Conservation (phyloP, 2,797 vertebrate species). For the Rhinatrema bivittatum region DNA sequence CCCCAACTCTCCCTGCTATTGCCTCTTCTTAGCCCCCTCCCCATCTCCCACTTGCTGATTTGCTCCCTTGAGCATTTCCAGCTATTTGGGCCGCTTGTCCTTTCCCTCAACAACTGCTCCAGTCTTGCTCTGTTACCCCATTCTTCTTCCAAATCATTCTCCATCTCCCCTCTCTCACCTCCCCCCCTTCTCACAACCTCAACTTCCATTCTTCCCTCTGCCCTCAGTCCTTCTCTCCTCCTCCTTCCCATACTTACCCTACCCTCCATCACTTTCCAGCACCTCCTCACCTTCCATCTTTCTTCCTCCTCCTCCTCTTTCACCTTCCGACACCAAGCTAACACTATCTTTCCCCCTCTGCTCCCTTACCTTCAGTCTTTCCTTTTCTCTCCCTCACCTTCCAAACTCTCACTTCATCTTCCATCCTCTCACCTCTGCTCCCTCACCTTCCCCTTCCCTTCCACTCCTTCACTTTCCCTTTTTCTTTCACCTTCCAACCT, state of each 20-base stretch:
- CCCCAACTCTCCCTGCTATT: constrained; percentile 1
- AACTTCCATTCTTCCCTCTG: neutral
- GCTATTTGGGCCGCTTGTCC: no score
- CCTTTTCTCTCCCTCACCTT: neutral
- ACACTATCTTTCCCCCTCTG: neutral
- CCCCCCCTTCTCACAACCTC: no score
- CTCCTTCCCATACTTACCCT: neutral
- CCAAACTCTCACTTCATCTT: no score
- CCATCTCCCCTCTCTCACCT: neutral
- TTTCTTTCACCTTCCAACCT: neutral
- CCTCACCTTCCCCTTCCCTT: neutral
- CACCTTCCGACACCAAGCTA: no score
- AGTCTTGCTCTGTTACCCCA: neutral
- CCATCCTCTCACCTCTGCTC: neutral
- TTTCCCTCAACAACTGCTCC: no score
- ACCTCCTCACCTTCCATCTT: neutral
- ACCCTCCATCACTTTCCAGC: neutral
- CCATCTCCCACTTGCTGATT: no score
- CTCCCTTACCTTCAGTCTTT: no score
- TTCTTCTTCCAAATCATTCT: neutral
- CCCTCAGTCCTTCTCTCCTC: neutral
- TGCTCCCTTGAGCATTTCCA: no score
- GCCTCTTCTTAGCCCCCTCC: neutral
- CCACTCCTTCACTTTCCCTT: neutral
- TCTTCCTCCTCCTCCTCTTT: neutral